Conservation (phyloP, 2,797 vertebrate genomes). For the Semaprochilodus insignis region DNA sequence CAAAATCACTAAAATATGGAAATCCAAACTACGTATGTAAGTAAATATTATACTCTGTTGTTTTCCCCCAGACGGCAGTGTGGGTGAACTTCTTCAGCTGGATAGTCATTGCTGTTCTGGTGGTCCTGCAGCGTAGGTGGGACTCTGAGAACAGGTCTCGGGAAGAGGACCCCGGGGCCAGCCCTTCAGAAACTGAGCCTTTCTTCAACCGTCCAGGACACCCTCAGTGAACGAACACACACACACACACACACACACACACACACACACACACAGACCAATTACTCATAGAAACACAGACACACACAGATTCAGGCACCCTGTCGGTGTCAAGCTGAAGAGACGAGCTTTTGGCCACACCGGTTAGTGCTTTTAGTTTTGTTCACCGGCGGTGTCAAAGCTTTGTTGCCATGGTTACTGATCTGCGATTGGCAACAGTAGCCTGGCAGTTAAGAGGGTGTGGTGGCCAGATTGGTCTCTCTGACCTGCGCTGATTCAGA, state of each 20-base stretch:
- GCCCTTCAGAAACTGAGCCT: conserved; percentile 76
- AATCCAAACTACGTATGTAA: no score
- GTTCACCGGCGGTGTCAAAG: conserved; percentile 56
- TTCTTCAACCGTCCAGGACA: conserved; percentile 72
- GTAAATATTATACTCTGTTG: not conserved
- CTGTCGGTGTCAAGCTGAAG: conserved; percentile 5
- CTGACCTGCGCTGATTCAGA: conserved; percentile 53
- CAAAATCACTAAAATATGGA: no score
- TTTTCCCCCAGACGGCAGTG: conserved; percentile 77
- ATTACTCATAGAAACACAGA: conserved; percentile 29
- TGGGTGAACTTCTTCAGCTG: conserved; percentile 90
- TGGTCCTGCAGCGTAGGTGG: conserved; percentile 73
- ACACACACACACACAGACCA: no score
- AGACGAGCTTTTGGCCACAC: conserved; percentile 49
- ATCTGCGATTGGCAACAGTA: conserved; percentile 60
- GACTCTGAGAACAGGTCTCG: conserved; percentile 34
- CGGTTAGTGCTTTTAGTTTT: conserved; percentile 55
- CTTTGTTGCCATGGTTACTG: conserved; percentile 65
- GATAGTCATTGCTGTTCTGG: conserved; percentile 76
- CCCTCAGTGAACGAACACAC: conserved; percentile 65
- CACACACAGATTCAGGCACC: conserved; percentile 21
- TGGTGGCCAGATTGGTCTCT: conserved; percentile 53
- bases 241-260: conserved; percentile 8
- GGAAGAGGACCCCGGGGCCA: conserved; percentile 63
- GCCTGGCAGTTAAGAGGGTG: conserved; percentile 51